Percentiles rank a stretch among this genome's conserved stretches.
Conservation (phyloP, 2,113 vertebrate species). For the Helogale parvula region DNA sequence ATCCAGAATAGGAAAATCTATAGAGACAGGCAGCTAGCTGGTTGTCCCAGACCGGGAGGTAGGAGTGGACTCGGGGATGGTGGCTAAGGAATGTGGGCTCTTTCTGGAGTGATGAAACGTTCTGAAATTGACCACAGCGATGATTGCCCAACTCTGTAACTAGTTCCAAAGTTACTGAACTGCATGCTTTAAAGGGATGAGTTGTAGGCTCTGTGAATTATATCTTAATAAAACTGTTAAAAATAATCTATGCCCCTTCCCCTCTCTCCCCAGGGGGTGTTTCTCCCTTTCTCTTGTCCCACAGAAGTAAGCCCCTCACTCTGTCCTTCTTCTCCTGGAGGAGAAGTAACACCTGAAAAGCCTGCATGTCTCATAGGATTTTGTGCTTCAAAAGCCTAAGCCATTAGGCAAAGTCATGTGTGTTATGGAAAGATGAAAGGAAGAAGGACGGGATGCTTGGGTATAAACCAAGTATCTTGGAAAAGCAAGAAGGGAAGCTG, state of each 20-base stretch:
- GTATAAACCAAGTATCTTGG: not conserved
- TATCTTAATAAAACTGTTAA: not conserved
- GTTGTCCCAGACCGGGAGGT: not conserved
- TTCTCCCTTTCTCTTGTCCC: not conserved
- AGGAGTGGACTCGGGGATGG: no score
- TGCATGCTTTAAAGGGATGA: not conserved
- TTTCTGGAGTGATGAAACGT: not conserved
- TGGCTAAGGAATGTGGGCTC: not conserved
- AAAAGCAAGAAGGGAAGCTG: not conserved
- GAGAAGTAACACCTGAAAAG: not conserved
- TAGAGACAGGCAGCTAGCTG: not conserved
- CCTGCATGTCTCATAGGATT: not conserved
- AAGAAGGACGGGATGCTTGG: not conserved
- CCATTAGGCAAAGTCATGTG: not conserved
- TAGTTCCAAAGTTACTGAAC: not conserved
- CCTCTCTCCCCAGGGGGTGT: rapidly evolving
- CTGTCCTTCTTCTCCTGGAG: not conserved
- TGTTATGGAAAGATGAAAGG: not conserved
- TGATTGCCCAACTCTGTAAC: not conserved
- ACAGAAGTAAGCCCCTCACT: not conserved
- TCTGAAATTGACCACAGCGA: not conserved
- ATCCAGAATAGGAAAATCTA: not conserved
- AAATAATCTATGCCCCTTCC: not conserved
- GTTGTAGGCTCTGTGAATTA: not conserved
- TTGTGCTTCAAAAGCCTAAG: not conserved